Evolutionary conservation across 2,797 vertebrate species (phyloP), one percentile per base, ranked within the genome.

Genomic region (Sebastiscus albofasciatus): DNA sequence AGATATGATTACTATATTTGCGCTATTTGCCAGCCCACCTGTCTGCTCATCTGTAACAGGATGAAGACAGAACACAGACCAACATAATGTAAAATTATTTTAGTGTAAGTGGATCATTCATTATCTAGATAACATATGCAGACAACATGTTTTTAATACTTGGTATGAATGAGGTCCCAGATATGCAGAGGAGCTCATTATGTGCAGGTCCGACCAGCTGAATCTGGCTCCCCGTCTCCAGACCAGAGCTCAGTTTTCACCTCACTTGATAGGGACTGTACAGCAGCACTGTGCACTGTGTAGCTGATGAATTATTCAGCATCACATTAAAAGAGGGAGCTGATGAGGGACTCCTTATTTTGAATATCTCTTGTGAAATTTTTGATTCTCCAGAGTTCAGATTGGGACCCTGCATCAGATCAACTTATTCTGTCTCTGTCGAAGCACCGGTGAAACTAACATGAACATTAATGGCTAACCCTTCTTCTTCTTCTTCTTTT

Each of bases 131-230:
- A 22, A 46, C 29, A 55, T 71, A 7, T 42, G 9, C 33, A 70
- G 65, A 64, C 73, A 74, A 78, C 52, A 36, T 20, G 13, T 58
- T 72, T 66, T 64, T 68, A 68, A 77, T 73, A 18, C 27, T 75
- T 2, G 8, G n/a, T 39, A 16, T 72, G 58, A 87, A 85, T 62
- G 74, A 77, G 61, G 79, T 76, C 34, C 1, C 58, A 66, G 74
- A 31, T 62, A 68, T 82, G 67, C 72, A 77, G 88, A 81, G 60
- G 49, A 71, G 73, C 77, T 84, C 80, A 82, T 90, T 85, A 86
- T 33, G 49, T 54, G 60, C 62, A 70, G 36, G 13, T 70, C 82
- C 77, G 74, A 84, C 81, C 79, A 60, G 54, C 78, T 81, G 72
- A 85, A 80, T 86, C 80, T 27, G 42, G 39, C 71, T 83, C 42